Base-by-base conservation (phyloP, 2,888 invertebrate genomes). In the Brachyopa scutellaris region DNA sequence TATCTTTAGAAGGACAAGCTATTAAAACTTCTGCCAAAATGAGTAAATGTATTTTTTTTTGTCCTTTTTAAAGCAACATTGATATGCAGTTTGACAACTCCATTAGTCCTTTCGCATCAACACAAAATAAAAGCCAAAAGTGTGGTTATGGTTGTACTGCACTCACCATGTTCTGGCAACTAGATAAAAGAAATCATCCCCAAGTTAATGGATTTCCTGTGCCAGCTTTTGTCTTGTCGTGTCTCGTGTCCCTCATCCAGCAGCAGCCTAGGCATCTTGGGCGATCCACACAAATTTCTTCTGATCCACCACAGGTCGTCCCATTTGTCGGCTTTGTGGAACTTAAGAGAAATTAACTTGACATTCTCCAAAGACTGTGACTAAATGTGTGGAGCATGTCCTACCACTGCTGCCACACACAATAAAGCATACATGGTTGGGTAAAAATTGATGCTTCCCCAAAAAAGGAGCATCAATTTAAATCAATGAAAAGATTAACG, bases 401-500 rank as follows among this genome's bases (percentile, higher is more conserved):
- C 82, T 82, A 77, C 66, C 82, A 77, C 70, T 76, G 77, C 82
- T 82, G 82, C 66, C 82, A 77, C 70, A 82, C 76, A 77, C 77
- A 72, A 82, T 82, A 82, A 82, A 70, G 57, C 80, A 69, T 59
- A 66, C 59, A 66, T 42, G 77, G 64, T 47, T 62, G 77, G 31
- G 29, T 79, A 59, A 72, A 72, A 79, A 66, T 72, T n/a, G n/a
- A n/a, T n/a, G 67, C 66, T 40, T 64, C 21, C 62, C 64, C 51
- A 59, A 69, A 76, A 82, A 77, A 76, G 49, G 66, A 77, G 77
- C 82, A 82, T 82, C 82, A 82, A 82, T 82, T 82, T 82, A 70
- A 82, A 82, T 82, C 82, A 82, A 82, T 82, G 77, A 82, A 82
- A 82, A 72, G 82, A 82, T 77, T 77, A 82, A 82, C 82, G 72